Conservation (phyloP, 2,797 vertebrate species). For the Tenualosa thibaudeaui region DNA sequence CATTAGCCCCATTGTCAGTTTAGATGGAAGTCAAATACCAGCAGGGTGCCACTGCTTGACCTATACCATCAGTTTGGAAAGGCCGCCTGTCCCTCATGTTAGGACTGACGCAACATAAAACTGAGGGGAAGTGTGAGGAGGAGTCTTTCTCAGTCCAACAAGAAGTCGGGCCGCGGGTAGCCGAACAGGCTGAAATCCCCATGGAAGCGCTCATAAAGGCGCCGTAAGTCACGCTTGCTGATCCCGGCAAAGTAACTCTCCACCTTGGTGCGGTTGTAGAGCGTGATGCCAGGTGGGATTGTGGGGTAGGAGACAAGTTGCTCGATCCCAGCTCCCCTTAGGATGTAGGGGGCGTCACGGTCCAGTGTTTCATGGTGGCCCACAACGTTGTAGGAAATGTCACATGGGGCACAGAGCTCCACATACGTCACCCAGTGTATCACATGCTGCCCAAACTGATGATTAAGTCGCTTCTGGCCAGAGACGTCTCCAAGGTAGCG, state of each 20-base stretch:
- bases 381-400: slow-evolving; percentile 85
- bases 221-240: slow-evolving; percentile 79
- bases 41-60: neutral
- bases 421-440: slow-evolving; percentile 96
- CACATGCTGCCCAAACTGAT: slow-evolving; percentile 91
- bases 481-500: slow-evolving; percentile 90
- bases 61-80: neutral
- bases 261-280: slow-evolving; percentile 93
- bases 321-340: slow-evolving; percentile 85
- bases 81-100: neutral
- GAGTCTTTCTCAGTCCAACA: slow-evolving; percentile 77
- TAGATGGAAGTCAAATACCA: neutral
- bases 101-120: neutral
- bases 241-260: slow-evolving; percentile 89
- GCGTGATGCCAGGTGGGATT: slow-evolving; percentile 93
- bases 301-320: slow-evolving; percentile 88
- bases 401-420: slow-evolving; percentile 92
- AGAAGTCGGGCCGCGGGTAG: slow-evolving; percentile 87
- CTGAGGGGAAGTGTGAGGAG: neutral
- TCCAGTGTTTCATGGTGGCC: slow-evolving; percentile 97
- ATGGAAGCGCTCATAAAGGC: slow-evolving; percentile 84
- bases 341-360: slow-evolving; percentile 86
- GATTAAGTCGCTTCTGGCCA: slow-evolving; percentile 83
- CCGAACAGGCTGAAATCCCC: slow-evolving; percentile 94
- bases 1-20: neutral